These are phyloP conservation scores for Sesamia inferens DNA, from an alignment of 2,888 invertebrate species.

Conservation along the genomic window DNA sequence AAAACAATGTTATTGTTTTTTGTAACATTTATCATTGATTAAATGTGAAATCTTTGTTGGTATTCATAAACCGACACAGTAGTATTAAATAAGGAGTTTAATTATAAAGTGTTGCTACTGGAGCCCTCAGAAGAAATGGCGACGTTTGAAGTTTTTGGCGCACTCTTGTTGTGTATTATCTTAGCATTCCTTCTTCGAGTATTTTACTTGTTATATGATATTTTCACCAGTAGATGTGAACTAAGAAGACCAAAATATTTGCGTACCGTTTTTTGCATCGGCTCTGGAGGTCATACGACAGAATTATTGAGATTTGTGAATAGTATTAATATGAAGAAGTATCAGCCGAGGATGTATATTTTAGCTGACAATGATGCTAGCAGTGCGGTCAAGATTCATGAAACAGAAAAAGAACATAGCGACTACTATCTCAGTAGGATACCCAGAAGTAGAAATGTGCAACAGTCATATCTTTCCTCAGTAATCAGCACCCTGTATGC, in stretches of 20 bases:
- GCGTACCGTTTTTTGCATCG: conserved; percentile 91
- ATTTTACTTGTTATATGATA: conserved; percentile 70
- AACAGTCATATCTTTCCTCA: conserved; percentile 95
- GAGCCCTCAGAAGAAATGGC: conserved; percentile 19
- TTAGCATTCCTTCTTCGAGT: conserved; percentile 66
- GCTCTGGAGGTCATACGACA: conserved; percentile 98
- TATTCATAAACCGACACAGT: too few relatives aligned
- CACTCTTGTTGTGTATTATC: conserved; percentile 31
- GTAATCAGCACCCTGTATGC: conserved; percentile 94
- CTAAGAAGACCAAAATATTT: conserved; percentile 69
- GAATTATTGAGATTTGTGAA: conserved; percentile 95
- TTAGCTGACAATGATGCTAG: conserved; percentile 94
- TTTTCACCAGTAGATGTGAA: conserved; percentile 71
- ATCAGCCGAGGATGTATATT: conserved; percentile 94
- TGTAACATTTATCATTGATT: background rate
- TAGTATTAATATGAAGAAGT: conserved; percentile 91
- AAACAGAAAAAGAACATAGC: conserved; percentile 80
- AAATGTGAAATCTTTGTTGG: too few relatives aligned
- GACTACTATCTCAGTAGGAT: conserved; percentile 90
- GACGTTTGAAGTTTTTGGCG: conserved; percentile 3
- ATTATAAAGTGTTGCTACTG: background rate
- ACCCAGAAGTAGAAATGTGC: conserved; percentile 96
- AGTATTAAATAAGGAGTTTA: background rate
- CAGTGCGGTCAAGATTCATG: conserved; percentile 92
- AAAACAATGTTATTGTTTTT: conserved; percentile 9